phyloP scores from a whole-genome alignment of 2,797 vertebrate genomes.

The Pristis pectinata region DNA sequence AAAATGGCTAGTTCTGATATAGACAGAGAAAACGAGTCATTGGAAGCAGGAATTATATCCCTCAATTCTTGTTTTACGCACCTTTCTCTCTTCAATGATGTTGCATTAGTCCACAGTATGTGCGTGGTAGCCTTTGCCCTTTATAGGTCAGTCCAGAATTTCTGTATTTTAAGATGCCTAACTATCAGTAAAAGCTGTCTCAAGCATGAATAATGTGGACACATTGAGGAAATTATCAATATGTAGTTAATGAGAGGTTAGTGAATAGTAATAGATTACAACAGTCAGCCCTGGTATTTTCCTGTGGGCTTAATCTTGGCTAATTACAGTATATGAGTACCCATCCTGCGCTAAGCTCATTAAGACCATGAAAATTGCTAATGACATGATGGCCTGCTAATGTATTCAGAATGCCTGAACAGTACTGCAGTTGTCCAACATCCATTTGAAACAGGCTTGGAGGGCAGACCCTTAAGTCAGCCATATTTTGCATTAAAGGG shows the following conservation, averaged over 20 bases:
- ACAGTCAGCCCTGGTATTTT: constrained; percentile 5
- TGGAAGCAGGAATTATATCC: background rate
- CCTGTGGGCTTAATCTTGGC: constrained; percentile 5
- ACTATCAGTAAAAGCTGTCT: background rate
- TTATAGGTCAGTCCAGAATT: background rate
- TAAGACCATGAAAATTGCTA: constrained; percentile 30
- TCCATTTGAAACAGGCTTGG: background rate
- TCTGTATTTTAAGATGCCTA: background rate
- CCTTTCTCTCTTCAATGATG: background rate
- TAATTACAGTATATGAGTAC: constrained; percentile 15
- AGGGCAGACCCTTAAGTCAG: background rate
- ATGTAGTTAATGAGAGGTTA: constrained; percentile 8
- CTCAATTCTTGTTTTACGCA: background rate
- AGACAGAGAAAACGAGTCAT: too few species aligned
- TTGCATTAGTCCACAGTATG: background rate
- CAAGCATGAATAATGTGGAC: background rate
- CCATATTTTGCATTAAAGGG: background rate
- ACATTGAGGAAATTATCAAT: background rate
- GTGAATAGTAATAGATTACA: background rate
- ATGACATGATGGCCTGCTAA: background rate
- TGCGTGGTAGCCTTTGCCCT: too few species aligned
- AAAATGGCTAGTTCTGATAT: too few species aligned
- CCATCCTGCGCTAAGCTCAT: constrained; percentile 5
- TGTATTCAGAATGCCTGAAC: background rate
- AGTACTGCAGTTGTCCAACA: background rate